Evolutionary conservation across 2,888 invertebrate genomes (phyloP).

Genomic region (Phlogophora meticulosa): DNA sequence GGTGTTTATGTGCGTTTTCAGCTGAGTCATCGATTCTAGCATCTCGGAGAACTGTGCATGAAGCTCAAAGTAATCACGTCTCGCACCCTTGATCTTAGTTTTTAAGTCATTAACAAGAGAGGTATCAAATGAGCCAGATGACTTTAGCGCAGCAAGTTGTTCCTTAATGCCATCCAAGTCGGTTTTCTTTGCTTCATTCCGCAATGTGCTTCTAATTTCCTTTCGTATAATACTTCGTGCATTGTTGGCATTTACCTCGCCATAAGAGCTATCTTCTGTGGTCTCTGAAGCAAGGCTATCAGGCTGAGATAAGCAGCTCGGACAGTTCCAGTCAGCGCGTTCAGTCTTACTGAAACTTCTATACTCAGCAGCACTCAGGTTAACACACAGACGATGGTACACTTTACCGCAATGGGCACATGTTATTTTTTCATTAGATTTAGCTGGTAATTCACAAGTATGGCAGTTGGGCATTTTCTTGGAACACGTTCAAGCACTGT

Average conservation of each 20-base stretch:
- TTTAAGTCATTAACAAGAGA: not conserved
- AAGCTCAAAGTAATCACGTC: not conserved
- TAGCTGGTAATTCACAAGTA: not conserved
- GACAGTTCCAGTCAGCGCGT: constrained; percentile 1
- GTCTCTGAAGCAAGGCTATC: no score
- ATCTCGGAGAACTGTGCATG: not conserved
- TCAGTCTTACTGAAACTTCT: not conserved
- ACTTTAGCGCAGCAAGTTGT: not conserved
- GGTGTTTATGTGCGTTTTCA: not conserved
- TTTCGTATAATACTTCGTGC: not conserved
- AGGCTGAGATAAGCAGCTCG: not conserved
- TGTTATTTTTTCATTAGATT: not conserved
- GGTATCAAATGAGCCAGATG: not conserved
- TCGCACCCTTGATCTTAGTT: not conserved
- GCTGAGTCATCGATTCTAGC: not conserved
- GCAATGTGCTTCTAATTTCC: not conserved
- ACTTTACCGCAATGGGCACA: not conserved
- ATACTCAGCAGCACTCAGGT: not conserved
- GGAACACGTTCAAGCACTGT: not conserved
- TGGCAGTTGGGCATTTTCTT: not conserved
- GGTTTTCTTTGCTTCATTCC: not conserved
- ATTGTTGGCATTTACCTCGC: no score
- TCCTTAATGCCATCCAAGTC: not conserved
- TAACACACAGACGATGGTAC: not conserved
- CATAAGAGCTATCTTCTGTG: not conserved